Base-by-base conservation (phyloP, 2,113 vertebrate genomes). In the Pachyramphus minor region DNA sequence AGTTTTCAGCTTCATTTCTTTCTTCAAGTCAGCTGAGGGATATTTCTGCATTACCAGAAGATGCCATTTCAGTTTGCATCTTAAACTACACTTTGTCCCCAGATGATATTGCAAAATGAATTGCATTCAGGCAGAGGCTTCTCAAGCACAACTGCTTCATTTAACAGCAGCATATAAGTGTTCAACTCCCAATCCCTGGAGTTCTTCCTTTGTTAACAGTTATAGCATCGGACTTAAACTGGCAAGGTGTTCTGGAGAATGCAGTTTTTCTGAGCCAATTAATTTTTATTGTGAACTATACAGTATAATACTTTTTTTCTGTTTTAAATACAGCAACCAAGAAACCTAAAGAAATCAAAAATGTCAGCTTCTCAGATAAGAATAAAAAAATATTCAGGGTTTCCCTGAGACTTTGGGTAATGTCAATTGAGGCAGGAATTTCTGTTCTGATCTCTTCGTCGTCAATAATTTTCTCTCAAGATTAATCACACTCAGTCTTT, bases 1-100 rank as follows among this genome's bases (percentile, higher is more conserved):
- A 66, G 81, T 95, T 96, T 95, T 96, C 94, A 95, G 91, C 94
- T 92, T 94, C 31, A 84, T 96, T 95, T 94, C 71, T 89, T 92
- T 91, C 81, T 85, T 79, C 28, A 94, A 89, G 89, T 93, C 69
- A 87, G 10, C 58, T 66, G 74, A 96, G 77, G 62, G 71, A 75
- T 87, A 87, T 76, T 94, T 93, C 87, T 95, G 81, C 49, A 25
- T 92, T 91, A 76, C 56, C 56, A 92, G 80, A 88, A 95, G 93
- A 89, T 91, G 77, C 77, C 53, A 73, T 94, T 95, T 87, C 87
- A 91, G 93, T 96, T 95, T 96, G 82, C 71, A 82, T 87, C 81
- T 93, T 92, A 91, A 87, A 95, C 58, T 93, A 56, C 81, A 87
- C 81, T 84, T 91, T 92, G 77, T 94, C 91, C 87, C 94, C 49